Base-by-base conservation (phyloP, 2,113 vertebrate species). In the Pholis gunnellus region DNA sequence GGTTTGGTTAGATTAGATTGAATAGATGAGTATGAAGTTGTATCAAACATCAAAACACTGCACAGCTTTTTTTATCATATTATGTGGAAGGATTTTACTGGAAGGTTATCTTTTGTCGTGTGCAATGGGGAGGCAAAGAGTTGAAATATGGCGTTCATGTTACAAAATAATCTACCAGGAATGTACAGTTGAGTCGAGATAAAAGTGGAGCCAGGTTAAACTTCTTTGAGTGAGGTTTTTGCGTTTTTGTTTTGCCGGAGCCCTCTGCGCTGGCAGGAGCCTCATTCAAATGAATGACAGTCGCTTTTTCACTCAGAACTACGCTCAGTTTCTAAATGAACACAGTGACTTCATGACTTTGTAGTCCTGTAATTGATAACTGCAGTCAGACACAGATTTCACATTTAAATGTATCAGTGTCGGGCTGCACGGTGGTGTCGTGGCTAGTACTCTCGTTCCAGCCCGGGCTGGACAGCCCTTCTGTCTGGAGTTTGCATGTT, bases 81-180 rank as follows among this genome's bases (percentile, higher is more conserved):
- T 36, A 20, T 17, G n/a, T 44, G n/a, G n/a, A 44, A 27, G 64
- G 40, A 64, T 44, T 17, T 44, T 17, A 44, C 64, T 9, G n/a
- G 40, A 18, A 44, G 42, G 40, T 44, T 44, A 17, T 44, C 38
- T 15, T 65, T 44, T 66, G 64, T 40, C 18, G 8, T 36, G 3
- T 17, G 9, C 31, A 61, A 20, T 15, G 11, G 6, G 6, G 61
- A 42, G 36, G 36, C 42, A 42, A 40, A 42, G 6, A 25, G 38
- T 25, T n/a, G 38, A 66, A 66, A 44, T 66, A 25, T 9, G n/a
- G 6, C 5, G 7, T 44, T 68, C 42, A 48, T 48, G 15, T 48
- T 10, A 68, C 65, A 66, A 42, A 68, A n/a, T 69, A 48, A 69
- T 50, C 5, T 69, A 50, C 44, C 44, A 50, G 66, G 66, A 69